Evolutionary conservation across 2,888 invertebrate species (phyloP), one percentile per base, ranked within the genome.

Genomic region (Ennomos erosarius): DNA sequence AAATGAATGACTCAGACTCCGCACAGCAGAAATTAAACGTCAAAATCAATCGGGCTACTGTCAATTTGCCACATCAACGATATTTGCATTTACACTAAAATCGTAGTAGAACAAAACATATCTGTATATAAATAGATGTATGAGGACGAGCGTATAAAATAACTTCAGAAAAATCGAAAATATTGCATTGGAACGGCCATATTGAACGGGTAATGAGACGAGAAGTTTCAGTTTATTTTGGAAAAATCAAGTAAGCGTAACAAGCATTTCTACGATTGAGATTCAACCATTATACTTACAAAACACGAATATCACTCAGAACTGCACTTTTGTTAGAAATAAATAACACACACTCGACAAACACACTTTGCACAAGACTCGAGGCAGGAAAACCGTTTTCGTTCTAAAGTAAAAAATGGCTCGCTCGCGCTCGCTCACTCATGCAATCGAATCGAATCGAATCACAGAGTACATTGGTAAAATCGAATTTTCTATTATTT

Each of bases 321-420:
- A 71, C 79, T 74, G 74, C 89, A 90, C 88, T 88, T 77, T 76
- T 70, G 66, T 75, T 72, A 70, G 65, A 75, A 81, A 82, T 83
- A 82, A 82, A 82, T 84, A 81, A 69, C 87, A 88, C 89, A 81
- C 88, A 88, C 86, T 77, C 74, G 71, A 77, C 78, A 86, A 84
- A 83, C 85, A 85, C 90, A 88, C 85, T 86, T 78, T 83, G 85
- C 90, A 83, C 87, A 87, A 88, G 90, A 90, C 89, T 81, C 88
- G 75, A 91, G 87, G 83, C 88, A 90, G 88, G 88, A 89, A 88
- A 91, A 90, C 88, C 87, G 89, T 89, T 89, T 87, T 86, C 87
- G 88, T 82, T 82, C 84, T 82, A 87, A 82, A 39, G 33, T 76
- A 70, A 74, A 65, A 70, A 74, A 65, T 66, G 75, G 75, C 57